Conservation (phyloP, 1,140 invertebrate species). For the Achatina immaculata region DNA sequence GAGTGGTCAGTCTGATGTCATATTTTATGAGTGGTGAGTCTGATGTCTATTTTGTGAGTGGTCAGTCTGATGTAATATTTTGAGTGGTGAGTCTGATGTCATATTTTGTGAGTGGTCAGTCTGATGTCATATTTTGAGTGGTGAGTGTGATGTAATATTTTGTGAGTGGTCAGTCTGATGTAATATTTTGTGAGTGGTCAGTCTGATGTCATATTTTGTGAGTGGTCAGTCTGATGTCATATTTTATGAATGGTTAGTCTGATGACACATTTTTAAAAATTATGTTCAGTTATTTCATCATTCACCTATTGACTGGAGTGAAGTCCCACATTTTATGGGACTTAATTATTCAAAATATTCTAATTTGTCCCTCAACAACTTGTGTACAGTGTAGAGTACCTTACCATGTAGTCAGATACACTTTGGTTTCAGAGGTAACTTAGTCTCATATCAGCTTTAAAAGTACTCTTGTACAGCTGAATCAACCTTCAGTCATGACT, state of each 20-base stretch:
- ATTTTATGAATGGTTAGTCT: background rate
- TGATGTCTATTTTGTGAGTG: too few relatives aligned
- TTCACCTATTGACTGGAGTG: background rate
- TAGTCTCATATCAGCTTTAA: background rate
- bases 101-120: too few relatives aligned
- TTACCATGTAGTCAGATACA: background rate
- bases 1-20: too few relatives aligned
- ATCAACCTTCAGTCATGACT: background rate
- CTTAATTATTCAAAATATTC: background rate
- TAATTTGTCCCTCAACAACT: background rate
- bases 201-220: background rate
- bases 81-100: too few relatives aligned
- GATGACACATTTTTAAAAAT: background rate
- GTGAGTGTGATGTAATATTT: background rate
- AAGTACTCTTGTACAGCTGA: background rate
- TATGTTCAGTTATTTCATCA: background rate
- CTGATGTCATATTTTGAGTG: too few relatives aligned
- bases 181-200: background rate
- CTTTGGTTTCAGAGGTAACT: background rate
- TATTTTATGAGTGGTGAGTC: too few relatives aligned
- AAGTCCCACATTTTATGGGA: background rate
- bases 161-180: background rate
- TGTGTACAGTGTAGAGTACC: background rate
- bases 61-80: too few relatives aligned
- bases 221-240: background rate